Conservation (phyloP, 2,797 vertebrate genomes). For the Hoplostethus mediterraneus region DNA sequence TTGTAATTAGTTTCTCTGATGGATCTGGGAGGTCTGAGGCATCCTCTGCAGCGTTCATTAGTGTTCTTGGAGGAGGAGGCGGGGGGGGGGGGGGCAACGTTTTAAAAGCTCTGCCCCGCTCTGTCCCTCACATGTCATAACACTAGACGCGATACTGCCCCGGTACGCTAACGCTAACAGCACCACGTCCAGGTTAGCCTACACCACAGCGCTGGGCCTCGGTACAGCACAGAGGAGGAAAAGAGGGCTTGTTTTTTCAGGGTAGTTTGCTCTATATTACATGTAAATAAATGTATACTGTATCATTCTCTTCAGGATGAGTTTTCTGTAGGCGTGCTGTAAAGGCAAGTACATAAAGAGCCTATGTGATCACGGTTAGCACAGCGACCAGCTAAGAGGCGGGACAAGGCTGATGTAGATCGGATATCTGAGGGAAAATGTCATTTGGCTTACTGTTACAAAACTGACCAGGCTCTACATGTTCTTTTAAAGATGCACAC, state of each 20-base stretch:
- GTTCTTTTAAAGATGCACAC: slow-evolving; percentile 45
- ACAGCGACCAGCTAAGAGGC: slow-evolving; percentile 11
- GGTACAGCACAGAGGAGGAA: not conserved
- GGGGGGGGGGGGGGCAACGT: slow-evolving; percentile 69
- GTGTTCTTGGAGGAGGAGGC: slow-evolving; percentile 73
- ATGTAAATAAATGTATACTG: slow-evolving; percentile 22
- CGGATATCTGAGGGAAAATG: slow-evolving; percentile 55
- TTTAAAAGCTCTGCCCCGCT: slow-evolving; percentile 71
- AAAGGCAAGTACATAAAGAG: not conserved
- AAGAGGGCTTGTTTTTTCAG: slow-evolving; percentile 1
- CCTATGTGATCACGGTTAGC: slow-evolving; percentile 9
- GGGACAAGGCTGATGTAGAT: slow-evolving; percentile 32
- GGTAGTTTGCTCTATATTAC: not conserved
- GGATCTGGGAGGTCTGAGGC: slow-evolving; percentile 92
- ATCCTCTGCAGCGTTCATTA: slow-evolving; percentile 86
- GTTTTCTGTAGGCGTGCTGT: slow-evolving; percentile 13
- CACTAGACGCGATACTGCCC: slow-evolving; percentile 59
- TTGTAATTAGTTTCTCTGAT: slow-evolving; percentile 99
- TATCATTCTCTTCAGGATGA: slow-evolving; percentile 19
- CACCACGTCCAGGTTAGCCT: slow-evolving; percentile 38
- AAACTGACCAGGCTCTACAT: slow-evolving; percentile 53
- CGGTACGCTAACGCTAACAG: slow-evolving; percentile 62
- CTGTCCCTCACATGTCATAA: slow-evolving; percentile 77
- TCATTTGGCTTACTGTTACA: slow-evolving; percentile 64
- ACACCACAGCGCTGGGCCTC: not conserved